A percentile compares a stretch with the other conserved stretches of the same genome.
These are phyloP conservation scores for Mesembrinibis cayennensis DNA, from an alignment of 2,113 vertebrate genomes.

Conservation along the genomic window DNA sequence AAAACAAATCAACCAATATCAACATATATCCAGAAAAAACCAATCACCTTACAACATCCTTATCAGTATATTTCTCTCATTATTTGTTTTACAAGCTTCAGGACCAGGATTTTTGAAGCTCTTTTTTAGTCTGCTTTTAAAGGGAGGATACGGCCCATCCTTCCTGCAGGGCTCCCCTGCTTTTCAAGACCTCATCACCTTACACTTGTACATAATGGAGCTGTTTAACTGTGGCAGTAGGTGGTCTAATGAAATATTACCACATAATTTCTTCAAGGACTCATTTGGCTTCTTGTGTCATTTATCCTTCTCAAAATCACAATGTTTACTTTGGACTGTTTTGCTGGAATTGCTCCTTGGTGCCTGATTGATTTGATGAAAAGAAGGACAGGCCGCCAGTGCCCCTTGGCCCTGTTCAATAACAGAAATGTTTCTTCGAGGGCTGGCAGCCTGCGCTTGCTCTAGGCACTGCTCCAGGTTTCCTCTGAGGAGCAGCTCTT, in stretches of 20 bases:
- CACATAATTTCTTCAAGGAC: neutral
- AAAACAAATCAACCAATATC: neutral
- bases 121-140: neutral
- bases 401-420: neutral
- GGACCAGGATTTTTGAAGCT: neutral
- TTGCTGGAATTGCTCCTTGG: neutral
- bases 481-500: neutral
- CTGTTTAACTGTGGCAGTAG: neutral
- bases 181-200: neutral
- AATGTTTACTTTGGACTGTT: slow-evolving; percentile 17
- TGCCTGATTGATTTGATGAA: neutral
- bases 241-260: neutral
- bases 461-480: neutral
- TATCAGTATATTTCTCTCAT: neutral
- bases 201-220: neutral
- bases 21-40: neutral
- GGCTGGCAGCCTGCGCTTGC: neutral
- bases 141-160: neutral
- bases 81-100: neutral
- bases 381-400: neutral
- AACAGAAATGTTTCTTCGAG: neutral
- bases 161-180: neutral
- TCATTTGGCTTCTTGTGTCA: neutral
- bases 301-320: neutral
- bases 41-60: neutral